Evolutionary conservation across 2,113 vertebrate genomes (phyloP).

Genomic region (Furnarius figulus): DNA sequence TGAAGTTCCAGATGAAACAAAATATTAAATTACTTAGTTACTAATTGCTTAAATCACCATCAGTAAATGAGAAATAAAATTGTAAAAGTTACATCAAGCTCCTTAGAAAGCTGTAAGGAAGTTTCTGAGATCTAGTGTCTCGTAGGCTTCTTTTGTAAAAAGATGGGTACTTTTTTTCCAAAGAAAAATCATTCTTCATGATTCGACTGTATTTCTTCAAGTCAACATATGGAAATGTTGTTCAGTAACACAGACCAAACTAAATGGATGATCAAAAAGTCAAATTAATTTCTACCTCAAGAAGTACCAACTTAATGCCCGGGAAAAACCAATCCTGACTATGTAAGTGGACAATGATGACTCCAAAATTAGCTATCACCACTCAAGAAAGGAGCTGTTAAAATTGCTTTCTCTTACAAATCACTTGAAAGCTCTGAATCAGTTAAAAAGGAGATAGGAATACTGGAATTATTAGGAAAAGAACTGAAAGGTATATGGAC

Average conservation of each 20-base stretch:
- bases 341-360: neutral
- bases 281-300: neutral
- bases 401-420: neutral
- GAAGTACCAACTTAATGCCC: neutral
- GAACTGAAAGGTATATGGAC: neutral
- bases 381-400: neutral
- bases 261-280: neutral
- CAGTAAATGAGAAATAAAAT: neutral
- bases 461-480: neutral
- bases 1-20: neutral
- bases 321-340: neutral
- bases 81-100: neutral
- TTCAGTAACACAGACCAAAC: neutral
- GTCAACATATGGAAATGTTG: too few relatives aligned
- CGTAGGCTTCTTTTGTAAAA: neutral
- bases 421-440: neutral
- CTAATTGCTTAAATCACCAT: neutral
- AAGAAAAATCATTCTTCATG: neutral
- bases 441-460: neutral
- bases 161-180: neutral
- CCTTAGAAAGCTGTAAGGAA: neutral
- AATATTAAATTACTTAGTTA: neutral
- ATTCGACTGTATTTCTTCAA: neutral
- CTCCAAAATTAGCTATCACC: neutral
- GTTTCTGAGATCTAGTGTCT: neutral